A percentile compares a stretch with the other conserved stretches of the same genome.
phyloP scores from a whole-genome alignment of 2,888 invertebrate genomes.

The Diloba caeruleocephala region DNA sequence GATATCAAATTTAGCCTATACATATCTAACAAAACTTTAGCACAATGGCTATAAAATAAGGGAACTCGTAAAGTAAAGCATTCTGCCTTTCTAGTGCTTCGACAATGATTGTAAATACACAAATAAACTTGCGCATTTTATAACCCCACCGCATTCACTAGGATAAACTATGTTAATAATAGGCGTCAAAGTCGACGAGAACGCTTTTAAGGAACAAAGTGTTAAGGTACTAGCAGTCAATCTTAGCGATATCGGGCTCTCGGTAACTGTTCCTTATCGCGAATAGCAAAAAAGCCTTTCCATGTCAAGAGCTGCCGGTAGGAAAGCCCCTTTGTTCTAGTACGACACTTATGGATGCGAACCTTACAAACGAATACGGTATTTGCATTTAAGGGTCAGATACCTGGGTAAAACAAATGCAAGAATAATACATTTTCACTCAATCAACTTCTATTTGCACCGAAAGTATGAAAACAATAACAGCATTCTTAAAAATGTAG shows the following conservation, averaged over 20 bases:
- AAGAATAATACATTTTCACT: background rate
- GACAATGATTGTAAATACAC: conserved; percentile 26
- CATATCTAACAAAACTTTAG: conserved; percentile 33
- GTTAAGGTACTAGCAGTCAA: conserved; percentile 64
- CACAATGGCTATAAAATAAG: conserved; percentile 31
- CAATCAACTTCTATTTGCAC: conserved; percentile 3
- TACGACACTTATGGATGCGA: conserved; percentile 55
- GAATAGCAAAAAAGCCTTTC: conserved; percentile 84
- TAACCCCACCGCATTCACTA: conserved; percentile 29
- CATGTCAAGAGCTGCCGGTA: conserved; percentile 84
- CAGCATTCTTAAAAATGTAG: conserved; percentile 1
- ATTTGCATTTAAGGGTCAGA: conserved; percentile 40
- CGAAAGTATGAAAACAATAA: conserved; percentile 10
- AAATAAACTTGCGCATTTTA: conserved; percentile 41
- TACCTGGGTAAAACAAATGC: conserved; percentile 19
- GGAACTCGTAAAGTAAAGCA: conserved; percentile 25
- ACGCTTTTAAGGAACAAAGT: conserved; percentile 74
- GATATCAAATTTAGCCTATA: conserved; percentile 24
- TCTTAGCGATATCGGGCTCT: conserved; percentile 66
- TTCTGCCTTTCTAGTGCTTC: conserved; percentile 29
- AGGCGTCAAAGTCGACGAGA: conserved; percentile 55
- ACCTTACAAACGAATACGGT: conserved; percentile 43
- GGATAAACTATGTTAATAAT: conserved; percentile 55
- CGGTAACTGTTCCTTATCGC: conserved; percentile 77
- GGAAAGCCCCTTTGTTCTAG: conserved; percentile 79